Conservation (phyloP, 2,797 vertebrate species). For the Megalops cyprinoides region DNA sequence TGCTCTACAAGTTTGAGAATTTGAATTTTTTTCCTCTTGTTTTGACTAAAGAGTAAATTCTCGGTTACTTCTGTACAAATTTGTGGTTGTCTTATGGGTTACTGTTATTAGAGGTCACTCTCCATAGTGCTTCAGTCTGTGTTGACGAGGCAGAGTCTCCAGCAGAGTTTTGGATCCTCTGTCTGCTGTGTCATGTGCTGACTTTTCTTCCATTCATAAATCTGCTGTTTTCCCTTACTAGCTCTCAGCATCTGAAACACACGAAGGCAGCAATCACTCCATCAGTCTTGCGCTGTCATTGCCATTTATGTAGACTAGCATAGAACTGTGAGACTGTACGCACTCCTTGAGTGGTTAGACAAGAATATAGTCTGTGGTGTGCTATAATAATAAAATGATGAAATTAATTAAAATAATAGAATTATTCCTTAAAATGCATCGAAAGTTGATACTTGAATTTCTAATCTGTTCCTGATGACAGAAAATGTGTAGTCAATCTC, state of each 20-base stretch:
- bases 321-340: conserved; percentile 20
- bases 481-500: background rate
- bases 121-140: background rate
- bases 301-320: conserved; percentile 1
- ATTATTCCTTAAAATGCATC: background rate
- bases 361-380: background rate
- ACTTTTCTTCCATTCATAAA: conserved; percentile 41
- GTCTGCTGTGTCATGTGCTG: conserved; percentile 58
- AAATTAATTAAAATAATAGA: background rate
- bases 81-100: background rate
- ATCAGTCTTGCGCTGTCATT: conserved; percentile 54
- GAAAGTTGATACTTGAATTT: background rate
- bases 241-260: conserved; percentile 35
- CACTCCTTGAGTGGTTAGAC: conserved; percentile 2
- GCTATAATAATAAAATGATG: background rate
- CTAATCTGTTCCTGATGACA: background rate
- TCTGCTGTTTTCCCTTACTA: conserved; percentile 38
- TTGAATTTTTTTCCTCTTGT: background rate
- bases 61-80: background rate
- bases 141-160: background rate
- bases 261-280: no score
- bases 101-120: background rate
- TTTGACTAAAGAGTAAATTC: background rate
- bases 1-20: background rate
- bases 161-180: background rate